Base-by-base conservation (phyloP, 1,140 invertebrate genomes). In the Phocides pigmalion region DNA sequence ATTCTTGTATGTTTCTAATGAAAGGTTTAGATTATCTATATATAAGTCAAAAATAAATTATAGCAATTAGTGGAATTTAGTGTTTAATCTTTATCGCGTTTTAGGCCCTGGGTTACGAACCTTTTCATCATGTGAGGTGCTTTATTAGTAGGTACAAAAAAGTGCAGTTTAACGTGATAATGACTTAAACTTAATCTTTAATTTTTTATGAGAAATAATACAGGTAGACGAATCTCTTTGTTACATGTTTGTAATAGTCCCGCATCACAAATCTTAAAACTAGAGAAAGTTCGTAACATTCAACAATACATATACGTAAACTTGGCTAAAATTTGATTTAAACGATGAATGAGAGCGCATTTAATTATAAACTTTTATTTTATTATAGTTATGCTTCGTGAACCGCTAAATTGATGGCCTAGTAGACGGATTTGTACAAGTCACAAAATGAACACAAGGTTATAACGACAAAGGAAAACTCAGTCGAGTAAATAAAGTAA, bases 381-480 rank as follows among this genome's bases (percentile, higher is more conserved):
- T n/a, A 35, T 35, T n/a, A 35, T 8, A 28, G 25, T 4, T 19
- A 20, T 20, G 19, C 42, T 46, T 46, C n/a, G 42, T 46, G 15
- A 19, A 61, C 15, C n/a, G 25, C 12, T 47, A 3, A 62, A 47
- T 49, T 12, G 28, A 35, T 6, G 25, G 25, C 25, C 25, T 28
- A 28, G 9, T 28, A 28, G 25, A 8, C 17, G 28, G 16, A n/a
- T 59, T 65, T 62, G 47, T 22, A 63, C 50, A 42, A 49, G 56
- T 62, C 54, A 58, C 39, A 53, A 63, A 62, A 58, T 50, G 25
- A 59, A 59, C 25, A 41, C 64, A 70, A 70, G 68, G 64, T 28
- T 63, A 66, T 16, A 65, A 54, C 56, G 63, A 65, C 63, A 50
- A 62, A 70, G 56, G 42, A 42, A 66, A 53, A 54, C 37, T 58